Percentiles rank a stretch among this genome's conserved stretches.
Conservation (phyloP, 1,140 invertebrate genomes). For the Forficula auricularia region DNA sequence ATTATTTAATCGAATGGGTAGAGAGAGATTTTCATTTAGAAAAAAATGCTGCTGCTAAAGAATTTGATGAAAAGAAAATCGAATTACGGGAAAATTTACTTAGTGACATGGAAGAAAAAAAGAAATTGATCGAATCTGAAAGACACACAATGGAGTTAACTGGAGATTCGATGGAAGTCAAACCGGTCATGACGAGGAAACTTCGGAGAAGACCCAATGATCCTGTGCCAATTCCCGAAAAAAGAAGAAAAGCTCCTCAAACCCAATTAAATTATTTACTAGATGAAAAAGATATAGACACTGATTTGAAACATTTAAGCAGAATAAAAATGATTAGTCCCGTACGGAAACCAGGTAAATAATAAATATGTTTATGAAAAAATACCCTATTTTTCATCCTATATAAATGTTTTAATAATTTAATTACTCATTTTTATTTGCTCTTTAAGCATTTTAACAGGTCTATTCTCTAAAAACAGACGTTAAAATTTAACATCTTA, state of each 20-base stretch:
- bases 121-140: constrained; percentile 74
- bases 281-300: constrained; percentile 77
- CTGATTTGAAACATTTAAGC: constrained; percentile 69
- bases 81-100: constrained; percentile 80
- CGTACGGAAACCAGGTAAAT: constrained; percentile 30
- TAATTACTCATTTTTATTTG: no score
- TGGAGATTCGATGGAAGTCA: constrained; percentile 68
- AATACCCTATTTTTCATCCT: no score
- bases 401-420: no score
- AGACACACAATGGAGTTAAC: constrained; percentile 71
- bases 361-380: not conserved
- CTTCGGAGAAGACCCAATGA: constrained; percentile 81
- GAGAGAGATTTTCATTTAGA: constrained; percentile 77
- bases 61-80: constrained; percentile 89
- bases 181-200: constrained; percentile 63
- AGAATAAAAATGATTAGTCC: constrained; percentile 37
- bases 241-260: constrained; percentile 59
- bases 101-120: constrained; percentile 81
- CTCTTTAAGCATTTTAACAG: no score
- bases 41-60: constrained; percentile 69
- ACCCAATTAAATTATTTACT: constrained; percentile 69
- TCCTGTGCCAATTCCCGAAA: constrained; percentile 69
- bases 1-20: constrained; percentile 68
- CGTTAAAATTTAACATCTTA: not conserved
- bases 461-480: not conserved